phyloP scores from a whole-genome alignment of 2,888 invertebrate species.

The Suillia variegata region DNA sequence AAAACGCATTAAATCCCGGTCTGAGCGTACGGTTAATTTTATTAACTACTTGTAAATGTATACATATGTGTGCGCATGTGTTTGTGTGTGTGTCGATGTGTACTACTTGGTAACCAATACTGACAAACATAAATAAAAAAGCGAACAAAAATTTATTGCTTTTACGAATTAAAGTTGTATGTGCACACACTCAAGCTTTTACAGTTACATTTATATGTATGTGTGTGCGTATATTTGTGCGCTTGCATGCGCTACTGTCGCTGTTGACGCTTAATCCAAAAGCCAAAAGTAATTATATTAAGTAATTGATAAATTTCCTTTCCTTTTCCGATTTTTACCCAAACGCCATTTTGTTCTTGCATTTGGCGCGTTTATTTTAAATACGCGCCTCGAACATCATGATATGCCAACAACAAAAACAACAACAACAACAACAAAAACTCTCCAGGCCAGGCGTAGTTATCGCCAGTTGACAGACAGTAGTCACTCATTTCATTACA shows the following conservation, averaged over 20 bases:
- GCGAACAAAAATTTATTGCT: too few species aligned
- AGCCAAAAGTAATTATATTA: conserved; percentile 56
- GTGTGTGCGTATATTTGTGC: background rate
- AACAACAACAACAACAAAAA: background rate
- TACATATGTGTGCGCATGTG: conserved; percentile 9
- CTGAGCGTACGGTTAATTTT: too few species aligned
- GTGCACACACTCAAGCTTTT: too few species aligned
- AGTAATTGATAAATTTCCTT: conserved; percentile 50
- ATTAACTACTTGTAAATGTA: too few species aligned
- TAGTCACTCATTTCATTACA: too few species aligned
- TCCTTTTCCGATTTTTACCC: background rate
- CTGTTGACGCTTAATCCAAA: conserved; percentile 43
- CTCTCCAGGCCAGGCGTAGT: background rate
- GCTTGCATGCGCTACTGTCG: conserved; percentile 24
- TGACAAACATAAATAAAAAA: too few species aligned
- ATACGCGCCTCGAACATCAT: background rate
- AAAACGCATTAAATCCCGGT: too few species aligned
- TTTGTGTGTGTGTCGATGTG: conserved; percentile 11
- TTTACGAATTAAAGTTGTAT: too few species aligned
- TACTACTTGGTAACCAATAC: conserved; percentile 25
- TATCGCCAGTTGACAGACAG: conserved; percentile 4
- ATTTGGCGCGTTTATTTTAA: too few species aligned
- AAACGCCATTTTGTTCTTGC: background rate
- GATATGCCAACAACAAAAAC: background rate
- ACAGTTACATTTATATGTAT: conserved; percentile 13